Evolutionary conservation across 2,888 invertebrate genomes (phyloP), one percentile per base, ranked within the genome.

Genomic region (Melanargia galathea): DNA sequence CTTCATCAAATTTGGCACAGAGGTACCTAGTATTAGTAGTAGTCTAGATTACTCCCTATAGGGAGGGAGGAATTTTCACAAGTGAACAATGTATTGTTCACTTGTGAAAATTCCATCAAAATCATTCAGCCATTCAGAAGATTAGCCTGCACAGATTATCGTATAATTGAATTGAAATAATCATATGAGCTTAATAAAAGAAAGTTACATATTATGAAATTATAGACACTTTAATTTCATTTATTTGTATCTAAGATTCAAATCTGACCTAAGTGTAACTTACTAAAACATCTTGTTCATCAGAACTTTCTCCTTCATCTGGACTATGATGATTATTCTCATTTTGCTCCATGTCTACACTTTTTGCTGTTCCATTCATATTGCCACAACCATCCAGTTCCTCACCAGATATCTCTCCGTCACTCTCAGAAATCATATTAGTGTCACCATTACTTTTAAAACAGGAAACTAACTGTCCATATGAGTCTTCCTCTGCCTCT

Each of bases 401-500:
- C 61, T 63, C 67, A 33, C 38, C 51, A 49, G 70, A 66, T 40
- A 71, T 73, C 56, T 76, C 65, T 22, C 62, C 78, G 30, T 85
- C 86, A 75, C 84, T 86, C 8, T 80, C 79, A 10, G 73, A 79
- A 18, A 73, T 73, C 26, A 68, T 64, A 55, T 72, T 75, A 13
- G 56, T 73, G 55, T 73, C 80, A 40, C 70, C 73, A 16, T 69
- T 76, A n/a, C 70, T 71, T 55, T 75, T 76, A 66, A 93, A 93
- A 63, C 92, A 92, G 0, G 93, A 90, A 22, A 94, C 75, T 49
- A 94, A 76, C 70, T 92, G 87, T 43, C 84, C 87, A 73, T 92
- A 90, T 3, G 89, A 83, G 81, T 94, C 83, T 70, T 86, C 85
- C 57, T 87, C 88, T 35, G 45, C 33, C 18, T 66, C 67, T 64